Evolutionary conservation across 2,113 vertebrate genomes (phyloP).

Genomic region (Pseudois nayaur): DNA sequence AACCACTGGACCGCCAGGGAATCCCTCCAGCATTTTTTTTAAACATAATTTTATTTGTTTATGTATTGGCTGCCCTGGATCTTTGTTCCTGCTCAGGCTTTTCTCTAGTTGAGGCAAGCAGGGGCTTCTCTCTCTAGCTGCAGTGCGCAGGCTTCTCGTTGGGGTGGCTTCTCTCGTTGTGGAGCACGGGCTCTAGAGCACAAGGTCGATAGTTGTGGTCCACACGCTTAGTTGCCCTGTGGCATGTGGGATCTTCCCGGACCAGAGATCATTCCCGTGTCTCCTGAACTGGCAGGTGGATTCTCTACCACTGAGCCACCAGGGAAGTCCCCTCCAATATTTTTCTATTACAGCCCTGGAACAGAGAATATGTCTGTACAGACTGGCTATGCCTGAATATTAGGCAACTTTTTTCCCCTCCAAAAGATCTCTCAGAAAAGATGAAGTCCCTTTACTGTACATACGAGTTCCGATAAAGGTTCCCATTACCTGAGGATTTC

Average conservation of each 20-base stretch:
- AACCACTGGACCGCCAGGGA: not conserved
- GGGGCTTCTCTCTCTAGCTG: not conserved
- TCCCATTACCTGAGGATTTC: conserved; percentile 39
- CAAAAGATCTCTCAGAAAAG: not conserved
- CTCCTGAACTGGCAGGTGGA: not conserved
- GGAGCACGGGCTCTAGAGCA: not conserved
- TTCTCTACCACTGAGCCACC: not conserved
- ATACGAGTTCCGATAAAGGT: not conserved
- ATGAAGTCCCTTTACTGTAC: not conserved
- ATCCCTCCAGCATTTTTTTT: not conserved
- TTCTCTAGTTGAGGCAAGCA: not conserved
- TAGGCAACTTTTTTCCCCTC: not conserved
- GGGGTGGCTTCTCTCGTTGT: not conserved
- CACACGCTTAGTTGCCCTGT: not conserved
- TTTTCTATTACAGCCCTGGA: not conserved
- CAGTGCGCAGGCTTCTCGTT: not conserved
- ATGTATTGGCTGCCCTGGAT: not conserved
- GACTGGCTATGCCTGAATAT: not conserved
- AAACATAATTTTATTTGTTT: not conserved
- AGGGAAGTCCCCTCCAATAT: not conserved
- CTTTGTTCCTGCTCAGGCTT: not conserved
- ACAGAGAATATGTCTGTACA: not conserved
- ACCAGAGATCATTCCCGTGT: not conserved
- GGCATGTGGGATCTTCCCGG: not conserved
- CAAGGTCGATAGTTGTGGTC: not conserved